These are phyloP conservation scores for Diploscapter pachys DNA, from an alignment of 1,140 invertebrate genomes.

Conservation along the genomic window DNA sequence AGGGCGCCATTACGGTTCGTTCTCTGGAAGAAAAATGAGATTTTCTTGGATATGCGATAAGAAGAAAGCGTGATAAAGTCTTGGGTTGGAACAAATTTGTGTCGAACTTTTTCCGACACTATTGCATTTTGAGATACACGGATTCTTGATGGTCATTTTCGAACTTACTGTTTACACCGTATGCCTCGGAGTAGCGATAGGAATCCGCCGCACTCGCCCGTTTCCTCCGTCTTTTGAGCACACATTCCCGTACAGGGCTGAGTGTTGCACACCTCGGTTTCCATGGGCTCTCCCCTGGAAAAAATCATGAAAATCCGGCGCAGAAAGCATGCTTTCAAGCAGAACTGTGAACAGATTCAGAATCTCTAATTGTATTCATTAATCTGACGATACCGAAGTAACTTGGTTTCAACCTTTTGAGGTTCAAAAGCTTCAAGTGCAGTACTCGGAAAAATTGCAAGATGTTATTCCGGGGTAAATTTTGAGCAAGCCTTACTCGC, in stretches of 20 bases:
- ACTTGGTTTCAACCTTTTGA: slow-evolving; percentile 16
- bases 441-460: neutral
- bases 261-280: slow-evolving; percentile 53
- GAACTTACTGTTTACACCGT: slow-evolving; percentile 31
- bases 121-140: neutral
- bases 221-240: slow-evolving; percentile 32
- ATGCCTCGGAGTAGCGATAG: slow-evolving; percentile 33
- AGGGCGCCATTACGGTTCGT: slow-evolving; percentile 42
- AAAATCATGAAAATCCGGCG: neutral
- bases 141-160: neutral
- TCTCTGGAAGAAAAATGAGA: slow-evolving; percentile 36
- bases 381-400: slow-evolving; percentile 29
- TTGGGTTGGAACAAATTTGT: neutral
- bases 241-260: slow-evolving; percentile 54
- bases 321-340: too few species aligned
- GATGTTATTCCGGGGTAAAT: slow-evolving; percentile 40
- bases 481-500: slow-evolving; percentile 44
- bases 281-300: slow-evolving; percentile 49
- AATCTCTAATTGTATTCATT: slow-evolving; percentile 12
- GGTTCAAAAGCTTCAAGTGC: slow-evolving; percentile 29
- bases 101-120: neutral
- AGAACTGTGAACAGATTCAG: slow-evolving; percentile 4
- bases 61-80: neutral
- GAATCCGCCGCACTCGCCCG: slow-evolving; percentile 31
- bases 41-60: neutral